Base-by-base conservation (phyloP, 2,888 invertebrate species). In the Phlogophora meticulosa region DNA sequence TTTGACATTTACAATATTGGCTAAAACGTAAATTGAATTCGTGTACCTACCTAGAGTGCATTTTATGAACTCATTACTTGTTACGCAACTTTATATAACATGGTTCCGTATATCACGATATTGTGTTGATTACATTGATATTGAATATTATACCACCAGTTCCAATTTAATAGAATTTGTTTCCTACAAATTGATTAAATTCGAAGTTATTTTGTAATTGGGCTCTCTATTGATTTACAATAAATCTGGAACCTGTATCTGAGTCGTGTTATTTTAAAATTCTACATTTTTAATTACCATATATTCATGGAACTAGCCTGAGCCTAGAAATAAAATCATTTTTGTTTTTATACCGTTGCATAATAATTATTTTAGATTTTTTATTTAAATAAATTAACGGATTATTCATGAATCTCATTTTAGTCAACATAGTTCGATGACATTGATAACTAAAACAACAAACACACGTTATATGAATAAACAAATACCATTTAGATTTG, bases 21-120 rank as follows among this genome's bases (percentile, higher is more conserved):
- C 71, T 59, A 45, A 57, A 74, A 81, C 49, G 40, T 63, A 78
- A 61, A 78, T 81, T 65, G 65, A 69, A 64, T 56, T 76, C 79
- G 45, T 59, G 75, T 71, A 60, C 28, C 4, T 28, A 28, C 28
- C n/a, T n/a, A n/a, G n/a, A 28, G 28, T 59, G 58, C 61, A 55
- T 72, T 81, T 69, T 69, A 63, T 60, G 49, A 67, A 76, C 43
- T 46, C 55, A 61, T 76, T 68, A 66, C 49, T 48, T n/a, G 58
- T 82, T 80, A 52, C 70, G 51, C 63, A 75, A 74, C 20, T 32
- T 78, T 69, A 58, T 58, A 13, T 76, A 72, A 78, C 53, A 49
- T 56, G 51, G 56, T 75, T 57, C 43, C 69, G 65, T 71, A 51
- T 66, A 65, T 63, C 67, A 73, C 59, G 67, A 73, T 49, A 68